Conservation (phyloP, 2,888 invertebrate species). For the Acanthosoma haemorrhoidale region DNA sequence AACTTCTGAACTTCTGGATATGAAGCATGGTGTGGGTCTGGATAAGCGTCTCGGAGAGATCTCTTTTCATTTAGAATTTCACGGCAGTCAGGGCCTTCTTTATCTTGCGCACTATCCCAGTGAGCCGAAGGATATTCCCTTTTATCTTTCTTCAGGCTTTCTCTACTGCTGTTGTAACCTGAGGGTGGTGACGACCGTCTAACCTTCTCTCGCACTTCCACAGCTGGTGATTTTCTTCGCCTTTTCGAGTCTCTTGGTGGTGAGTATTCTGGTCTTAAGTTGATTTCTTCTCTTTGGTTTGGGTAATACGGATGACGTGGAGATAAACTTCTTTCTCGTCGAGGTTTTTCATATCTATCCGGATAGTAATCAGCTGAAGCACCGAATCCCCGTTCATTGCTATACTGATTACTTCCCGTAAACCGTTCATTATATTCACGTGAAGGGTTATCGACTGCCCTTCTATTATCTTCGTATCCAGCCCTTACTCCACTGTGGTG, state of each 20-base stretch:
- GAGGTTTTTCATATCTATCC: not conserved
- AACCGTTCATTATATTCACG: not conserved
- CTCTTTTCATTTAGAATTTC: constrained; percentile 24
- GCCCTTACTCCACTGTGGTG: not conserved
- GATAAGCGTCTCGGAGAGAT: constrained; percentile 9
- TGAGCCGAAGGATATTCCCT: not conserved
- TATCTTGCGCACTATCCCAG: not conserved
- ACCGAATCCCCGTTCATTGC: not conserved
- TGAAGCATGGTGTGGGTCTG: not conserved
- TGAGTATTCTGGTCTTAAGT: not conserved
- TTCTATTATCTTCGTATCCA: not conserved
- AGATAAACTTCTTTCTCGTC: constrained; percentile 7
- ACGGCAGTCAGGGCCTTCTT: constrained; percentile 21
- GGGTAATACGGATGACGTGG: constrained; percentile 4
- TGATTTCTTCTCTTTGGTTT: not conserved
- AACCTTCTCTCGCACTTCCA: not conserved
- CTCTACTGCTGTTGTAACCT: constrained; percentile 6
- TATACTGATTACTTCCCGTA: not conserved
- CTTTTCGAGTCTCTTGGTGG: constrained; percentile 12
- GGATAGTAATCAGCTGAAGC: not conserved
- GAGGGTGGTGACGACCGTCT: not conserved
- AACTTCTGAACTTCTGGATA: not conserved
- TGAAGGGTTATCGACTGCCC: not conserved
- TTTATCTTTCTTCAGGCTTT: not conserved
- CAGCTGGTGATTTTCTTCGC: not conserved